Percentiles rank a stretch among this genome's conserved stretches.
These are phyloP conservation scores for Cynocephalus volans DNA, from an alignment of 2,113 vertebrate genomes.

Conservation along the genomic window DNA sequence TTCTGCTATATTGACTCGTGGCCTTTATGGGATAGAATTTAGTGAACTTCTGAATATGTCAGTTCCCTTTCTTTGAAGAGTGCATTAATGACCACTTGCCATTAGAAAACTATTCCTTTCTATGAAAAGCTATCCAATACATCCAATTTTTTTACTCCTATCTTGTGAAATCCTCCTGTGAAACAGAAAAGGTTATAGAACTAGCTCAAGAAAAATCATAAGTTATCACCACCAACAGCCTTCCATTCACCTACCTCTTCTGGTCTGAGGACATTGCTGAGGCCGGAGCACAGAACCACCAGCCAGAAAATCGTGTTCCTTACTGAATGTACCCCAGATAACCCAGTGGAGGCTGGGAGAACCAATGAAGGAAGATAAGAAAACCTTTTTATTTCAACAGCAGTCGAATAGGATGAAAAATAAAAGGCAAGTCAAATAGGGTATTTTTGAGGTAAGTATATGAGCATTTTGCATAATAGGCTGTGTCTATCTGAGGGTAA, in stretches of 20 bases:
- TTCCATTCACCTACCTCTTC: not conserved
- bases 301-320: not conserved
- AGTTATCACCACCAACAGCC: not conserved
- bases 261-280: not conserved
- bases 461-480: not conserved
- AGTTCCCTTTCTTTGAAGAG: constrained; percentile 17
- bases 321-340: not conserved
- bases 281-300: not conserved
- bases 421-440: not conserved
- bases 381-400: not conserved
- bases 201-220: not conserved
- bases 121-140: constrained; percentile 8
- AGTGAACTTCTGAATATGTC: not conserved
- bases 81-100: not conserved
- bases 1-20: not conserved
- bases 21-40: not conserved
- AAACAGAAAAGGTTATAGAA: not conserved
- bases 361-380: not conserved
- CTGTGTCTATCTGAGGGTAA: not conserved
- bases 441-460: constrained; percentile 41
- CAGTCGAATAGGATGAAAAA: not conserved
- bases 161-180: constrained; percentile 43
- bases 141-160: constrained; percentile 7
- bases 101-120: constrained; percentile 31
- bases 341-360: not conserved